Conservation (phyloP, 2,797 vertebrate species). For the Neosilurus mollespiculum region DNA sequence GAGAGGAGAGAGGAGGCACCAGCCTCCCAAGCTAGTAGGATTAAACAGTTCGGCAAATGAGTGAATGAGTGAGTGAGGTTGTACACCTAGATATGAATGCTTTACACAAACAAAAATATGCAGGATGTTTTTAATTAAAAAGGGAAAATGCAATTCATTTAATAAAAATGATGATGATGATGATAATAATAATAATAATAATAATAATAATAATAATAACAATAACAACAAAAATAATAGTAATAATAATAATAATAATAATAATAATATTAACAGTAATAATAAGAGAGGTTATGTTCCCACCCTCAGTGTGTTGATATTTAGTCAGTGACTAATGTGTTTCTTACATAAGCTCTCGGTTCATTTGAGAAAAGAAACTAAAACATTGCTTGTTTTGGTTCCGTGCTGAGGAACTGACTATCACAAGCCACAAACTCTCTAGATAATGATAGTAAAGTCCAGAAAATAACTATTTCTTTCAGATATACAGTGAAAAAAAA, state of each 20-base stretch:
- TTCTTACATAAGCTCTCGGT: neutral
- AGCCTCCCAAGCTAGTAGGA: too few species aligned
- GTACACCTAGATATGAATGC: neutral
- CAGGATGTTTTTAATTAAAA: neutral
- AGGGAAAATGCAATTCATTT: neutral
- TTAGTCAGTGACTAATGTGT: slow-evolving; percentile 2
- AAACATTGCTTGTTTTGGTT: slow-evolving; percentile 27
- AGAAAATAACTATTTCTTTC: neutral
- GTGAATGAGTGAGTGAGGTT: neutral
- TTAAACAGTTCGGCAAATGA: too few species aligned
- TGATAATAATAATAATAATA: too few species aligned
- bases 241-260: too few species aligned
- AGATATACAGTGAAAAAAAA: slow-evolving; percentile 14
- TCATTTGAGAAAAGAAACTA: slow-evolving; percentile 20
- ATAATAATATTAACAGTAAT: too few species aligned
- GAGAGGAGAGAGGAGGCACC: too few species aligned
- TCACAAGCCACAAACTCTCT: neutral
- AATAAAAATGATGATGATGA: neutral
- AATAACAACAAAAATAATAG: too few species aligned
- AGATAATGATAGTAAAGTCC: neutral
- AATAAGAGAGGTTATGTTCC: neutral
- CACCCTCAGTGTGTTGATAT: neutral
- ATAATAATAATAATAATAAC: too few species aligned
- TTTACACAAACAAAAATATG: neutral
- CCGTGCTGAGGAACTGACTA: neutral